phyloP scores from a whole-genome alignment of 2,113 vertebrate species.

The Glaucomys volans region DNA sequence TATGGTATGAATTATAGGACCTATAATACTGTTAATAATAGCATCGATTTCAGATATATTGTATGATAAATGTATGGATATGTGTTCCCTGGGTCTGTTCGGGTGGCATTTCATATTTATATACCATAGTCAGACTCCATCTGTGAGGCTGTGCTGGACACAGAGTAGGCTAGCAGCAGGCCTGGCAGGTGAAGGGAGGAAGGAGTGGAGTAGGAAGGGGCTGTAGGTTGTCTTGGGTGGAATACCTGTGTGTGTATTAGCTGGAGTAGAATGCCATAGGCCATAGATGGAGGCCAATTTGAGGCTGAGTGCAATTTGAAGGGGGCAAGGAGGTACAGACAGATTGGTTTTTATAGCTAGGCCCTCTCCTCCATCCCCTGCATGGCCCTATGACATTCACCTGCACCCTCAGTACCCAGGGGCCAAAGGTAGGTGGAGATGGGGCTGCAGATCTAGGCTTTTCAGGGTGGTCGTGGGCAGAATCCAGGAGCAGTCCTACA shows the following conservation, averaged over 20 bases:
- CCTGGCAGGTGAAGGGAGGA: not conserved
- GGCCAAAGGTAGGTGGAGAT: not conserved
- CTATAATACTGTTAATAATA: slow-evolving; percentile 70
- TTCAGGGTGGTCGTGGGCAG: not conserved
- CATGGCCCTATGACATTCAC: not conserved
- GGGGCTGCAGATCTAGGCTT: not conserved
- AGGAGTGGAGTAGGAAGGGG: rapidly evolving
- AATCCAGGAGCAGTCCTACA: rapidly evolving
- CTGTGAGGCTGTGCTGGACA: not conserved
- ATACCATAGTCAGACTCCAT: not conserved
- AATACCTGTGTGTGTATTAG: not conserved
- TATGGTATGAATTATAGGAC: slow-evolving; percentile 72
- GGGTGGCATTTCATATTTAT: not conserved
- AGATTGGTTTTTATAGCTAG: not conserved
- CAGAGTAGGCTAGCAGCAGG: not conserved
- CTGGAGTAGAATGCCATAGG: not conserved
- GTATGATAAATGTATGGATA: slow-evolving; percentile 32
- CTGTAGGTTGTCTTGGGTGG: not conserved
- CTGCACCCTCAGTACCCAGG: not conserved
- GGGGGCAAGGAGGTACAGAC: not conserved
- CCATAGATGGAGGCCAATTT: not conserved
- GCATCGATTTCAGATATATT: slow-evolving; percentile 65
- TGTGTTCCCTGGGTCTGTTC: not conserved
- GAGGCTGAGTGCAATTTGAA: not conserved
- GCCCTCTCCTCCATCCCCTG: rapidly evolving